phyloP scores from a whole-genome alignment of 2,797 vertebrate genomes.

The Tolypeutes matacus region DNA sequence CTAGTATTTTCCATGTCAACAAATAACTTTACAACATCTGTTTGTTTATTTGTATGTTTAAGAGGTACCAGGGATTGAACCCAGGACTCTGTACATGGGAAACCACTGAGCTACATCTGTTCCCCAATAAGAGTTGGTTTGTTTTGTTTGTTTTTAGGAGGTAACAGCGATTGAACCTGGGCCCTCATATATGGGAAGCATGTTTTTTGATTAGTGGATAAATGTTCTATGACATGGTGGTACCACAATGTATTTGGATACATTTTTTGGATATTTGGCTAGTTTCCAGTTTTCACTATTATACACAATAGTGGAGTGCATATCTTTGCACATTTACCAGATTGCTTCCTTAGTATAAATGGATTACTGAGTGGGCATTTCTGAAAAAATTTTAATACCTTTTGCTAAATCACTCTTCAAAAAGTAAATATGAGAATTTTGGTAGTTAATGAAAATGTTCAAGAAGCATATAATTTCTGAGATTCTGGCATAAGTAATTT shows the following conservation, averaged over 20 bases:
- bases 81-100: no score
- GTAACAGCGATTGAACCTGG: no score
- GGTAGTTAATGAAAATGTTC: neutral
- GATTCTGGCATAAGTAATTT: neutral
- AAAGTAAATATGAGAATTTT: neutral
- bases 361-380: neutral
- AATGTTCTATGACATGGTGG: neutral
- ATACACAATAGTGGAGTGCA: neutral
- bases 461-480: neutral
- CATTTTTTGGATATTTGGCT: neutral
- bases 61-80: no score
- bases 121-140: no score
- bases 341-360: neutral
- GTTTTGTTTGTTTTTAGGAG: no score
- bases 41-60: no score
- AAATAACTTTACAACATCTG: neutral
- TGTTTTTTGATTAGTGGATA: neutral
- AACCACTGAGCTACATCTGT: no score
- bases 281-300: neutral
- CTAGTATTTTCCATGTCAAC: neutral
- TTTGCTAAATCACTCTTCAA: conserved; percentile 15
- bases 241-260: neutral
- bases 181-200: no score
- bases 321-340: neutral
- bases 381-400: neutral